Evolutionary conservation across 2,888 invertebrate genomes (phyloP).

Genomic region (Glyphotaelius pellucidus): DNA sequence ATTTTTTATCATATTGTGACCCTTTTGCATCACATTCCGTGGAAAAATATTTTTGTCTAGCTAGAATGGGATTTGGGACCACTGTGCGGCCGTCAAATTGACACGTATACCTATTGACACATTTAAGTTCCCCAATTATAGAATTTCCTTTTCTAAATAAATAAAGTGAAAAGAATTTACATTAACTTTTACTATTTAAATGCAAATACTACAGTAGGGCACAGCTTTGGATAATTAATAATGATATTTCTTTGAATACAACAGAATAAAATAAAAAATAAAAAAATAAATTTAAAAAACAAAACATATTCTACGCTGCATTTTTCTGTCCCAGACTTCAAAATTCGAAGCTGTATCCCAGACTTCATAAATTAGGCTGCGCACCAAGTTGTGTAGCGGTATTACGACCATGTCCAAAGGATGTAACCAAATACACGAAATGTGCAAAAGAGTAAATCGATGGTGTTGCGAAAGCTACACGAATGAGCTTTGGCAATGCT

Average conservation of each 20-base stretch:
- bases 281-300: not conserved
- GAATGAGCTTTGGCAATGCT: not conserved
- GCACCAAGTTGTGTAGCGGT: not conserved
- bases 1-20: no score
- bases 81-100: no score
- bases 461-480: not conserved
- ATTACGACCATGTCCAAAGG: not conserved
- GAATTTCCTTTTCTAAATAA: not conserved
- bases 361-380: not conserved
- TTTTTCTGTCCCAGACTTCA: not conserved
- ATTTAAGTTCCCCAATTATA: not conserved
- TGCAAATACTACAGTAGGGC: not conserved
- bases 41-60: no score
- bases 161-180: not conserved
- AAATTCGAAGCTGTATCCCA: no score
- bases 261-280: not conserved
- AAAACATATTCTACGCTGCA: not conserved
- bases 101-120: no score
- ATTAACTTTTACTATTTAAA: not conserved
- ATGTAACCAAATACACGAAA: not conserved
- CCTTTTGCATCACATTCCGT: no score
- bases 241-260: not conserved
- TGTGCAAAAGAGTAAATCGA: not conserved
- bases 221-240: not conserved
- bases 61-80: no score